These are phyloP conservation scores for Furcula furcula DNA, from an alignment of 2,888 invertebrate genomes.

Conservation along the genomic window DNA sequence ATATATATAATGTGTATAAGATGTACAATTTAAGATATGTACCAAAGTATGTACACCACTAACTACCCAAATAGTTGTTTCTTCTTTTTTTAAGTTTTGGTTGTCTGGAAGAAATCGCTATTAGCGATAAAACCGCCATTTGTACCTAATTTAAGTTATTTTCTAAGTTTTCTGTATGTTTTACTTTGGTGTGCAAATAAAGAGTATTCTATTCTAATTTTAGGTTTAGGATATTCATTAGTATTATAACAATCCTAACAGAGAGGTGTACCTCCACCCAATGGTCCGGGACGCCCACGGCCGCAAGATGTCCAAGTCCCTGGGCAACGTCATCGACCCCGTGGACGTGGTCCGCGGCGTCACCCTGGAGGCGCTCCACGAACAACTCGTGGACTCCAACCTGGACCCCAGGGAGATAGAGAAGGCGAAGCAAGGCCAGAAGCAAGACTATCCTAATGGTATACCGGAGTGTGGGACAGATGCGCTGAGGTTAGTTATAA, in stretches of 20 bases:
- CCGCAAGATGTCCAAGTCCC: conserved; percentile 99
- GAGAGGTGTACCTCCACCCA: conserved; percentile 96
- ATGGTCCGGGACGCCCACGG: conserved; percentile 99
- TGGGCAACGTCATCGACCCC: conserved; percentile 99
- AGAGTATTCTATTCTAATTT: no score
- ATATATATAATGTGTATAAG: no score
- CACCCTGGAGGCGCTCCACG: conserved; percentile 89
- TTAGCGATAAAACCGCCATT: no score
- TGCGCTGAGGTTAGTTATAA: conserved; percentile 93
- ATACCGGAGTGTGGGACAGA: conserved; percentile 99
- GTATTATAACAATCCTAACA: conserved; percentile 44
- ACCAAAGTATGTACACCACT: no score
- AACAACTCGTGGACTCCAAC: conserved; percentile 88
- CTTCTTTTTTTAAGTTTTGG: no score
- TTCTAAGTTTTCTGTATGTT: no score
- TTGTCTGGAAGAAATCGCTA: no score
- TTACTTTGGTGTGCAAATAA: no score
- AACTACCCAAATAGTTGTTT: no score
- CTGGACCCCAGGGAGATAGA: conserved; percentile 92
- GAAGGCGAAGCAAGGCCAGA: conserved; percentile 87
- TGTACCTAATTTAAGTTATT: no score
- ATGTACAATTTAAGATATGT: no score
- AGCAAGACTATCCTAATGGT: conserved; percentile 92
- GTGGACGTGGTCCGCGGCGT: conserved; percentile 96
- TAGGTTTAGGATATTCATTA: no score